Evolutionary conservation across 2,797 vertebrate species (phyloP).

Genomic region (Amniataba percoides): DNA sequence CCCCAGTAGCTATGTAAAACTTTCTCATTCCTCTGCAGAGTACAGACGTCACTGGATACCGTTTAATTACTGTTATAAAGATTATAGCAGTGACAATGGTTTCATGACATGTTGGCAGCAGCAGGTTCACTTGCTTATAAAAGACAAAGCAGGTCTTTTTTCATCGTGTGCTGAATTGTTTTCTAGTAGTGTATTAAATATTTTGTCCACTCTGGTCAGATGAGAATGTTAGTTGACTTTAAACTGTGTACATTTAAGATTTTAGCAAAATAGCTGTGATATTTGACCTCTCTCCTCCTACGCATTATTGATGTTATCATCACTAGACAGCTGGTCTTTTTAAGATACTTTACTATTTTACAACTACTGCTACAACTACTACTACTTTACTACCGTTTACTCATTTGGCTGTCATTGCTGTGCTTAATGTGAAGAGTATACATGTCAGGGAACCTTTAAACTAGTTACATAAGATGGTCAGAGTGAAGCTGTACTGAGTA

Average conservation of each 20-base stretch:
- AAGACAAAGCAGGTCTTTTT: background rate
- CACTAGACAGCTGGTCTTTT: background rate
- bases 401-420: background rate
- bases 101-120: background rate
- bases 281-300: background rate
- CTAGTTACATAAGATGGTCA: slow-evolving; percentile 49
- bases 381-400: too few relatives aligned
- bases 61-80: slow-evolving; percentile 35
- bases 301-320: background rate
- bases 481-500: background rate
- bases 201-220: background rate
- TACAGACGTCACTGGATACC: slow-evolving; percentile 2
- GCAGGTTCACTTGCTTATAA: background rate
- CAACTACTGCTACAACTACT: too few relatives aligned
- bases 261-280: background rate
- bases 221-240: slow-evolving; percentile 2
- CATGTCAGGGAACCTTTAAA: slow-evolving; percentile 39
- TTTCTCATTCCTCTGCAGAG: background rate
- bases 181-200: background rate
- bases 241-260: background rate
- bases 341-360: background rate
- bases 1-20: slow-evolving; percentile 1
- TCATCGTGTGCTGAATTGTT: background rate
- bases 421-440: slow-evolving; percentile 25
- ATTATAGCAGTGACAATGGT: slow-evolving; percentile 1